phyloP scores from a whole-genome alignment of 2,113 vertebrate species.

The Tonatia bakeri region DNA sequence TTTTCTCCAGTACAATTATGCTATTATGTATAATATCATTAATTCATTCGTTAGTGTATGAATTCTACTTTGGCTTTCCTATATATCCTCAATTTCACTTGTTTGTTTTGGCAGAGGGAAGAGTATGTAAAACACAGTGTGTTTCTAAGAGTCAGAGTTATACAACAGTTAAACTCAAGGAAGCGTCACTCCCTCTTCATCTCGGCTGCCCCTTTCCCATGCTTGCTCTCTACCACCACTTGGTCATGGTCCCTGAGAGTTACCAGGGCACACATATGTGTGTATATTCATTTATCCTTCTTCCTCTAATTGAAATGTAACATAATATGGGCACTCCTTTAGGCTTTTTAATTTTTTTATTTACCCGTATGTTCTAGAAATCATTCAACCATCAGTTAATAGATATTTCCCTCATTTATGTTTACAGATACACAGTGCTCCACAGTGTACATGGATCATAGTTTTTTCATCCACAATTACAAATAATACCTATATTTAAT shows the following conservation, averaged over 20 bases:
- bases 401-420: not conserved
- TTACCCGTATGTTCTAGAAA: not conserved
- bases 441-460: not conserved
- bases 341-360: not conserved
- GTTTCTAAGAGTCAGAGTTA: not conserved
- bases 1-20: not conserved
- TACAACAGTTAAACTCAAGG: not conserved
- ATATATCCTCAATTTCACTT: not conserved
- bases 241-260: not conserved
- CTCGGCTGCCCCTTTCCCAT: not conserved
- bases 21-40: not conserved
- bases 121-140: not conserved
- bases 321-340: not conserved
- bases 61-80: not conserved
- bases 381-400: not conserved
- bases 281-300: not conserved
- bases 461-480: not conserved
- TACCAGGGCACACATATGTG: not conserved
- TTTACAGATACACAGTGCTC: not conserved
- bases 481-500: not conserved
- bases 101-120: not conserved
- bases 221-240: not conserved
- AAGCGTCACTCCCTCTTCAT: not conserved
- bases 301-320: not conserved
- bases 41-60: not conserved